Conservation (phyloP, 2,888 invertebrate species). For the Agonopterix arenella region DNA sequence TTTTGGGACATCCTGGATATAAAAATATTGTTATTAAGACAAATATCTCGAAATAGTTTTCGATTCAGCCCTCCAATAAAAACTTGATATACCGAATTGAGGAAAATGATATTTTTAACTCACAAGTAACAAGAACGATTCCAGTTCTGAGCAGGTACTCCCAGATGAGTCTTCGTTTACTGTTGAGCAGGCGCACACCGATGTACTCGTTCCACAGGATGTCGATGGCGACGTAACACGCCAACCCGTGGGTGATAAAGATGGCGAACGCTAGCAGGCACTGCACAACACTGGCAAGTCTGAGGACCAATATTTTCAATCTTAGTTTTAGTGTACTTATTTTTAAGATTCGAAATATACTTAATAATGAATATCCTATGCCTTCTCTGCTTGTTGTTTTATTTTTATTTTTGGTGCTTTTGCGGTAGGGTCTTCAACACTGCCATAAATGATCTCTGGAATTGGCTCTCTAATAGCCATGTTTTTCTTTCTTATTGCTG, state of each 20-base stretch:
- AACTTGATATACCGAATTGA: background rate
- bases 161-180: constrained; percentile 78
- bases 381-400: too few relatives aligned
- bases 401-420: too few relatives aligned
- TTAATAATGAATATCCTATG: too few relatives aligned
- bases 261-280: constrained; percentile 87
- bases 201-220: constrained; percentile 92
- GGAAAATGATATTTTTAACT: constrained; percentile 56
- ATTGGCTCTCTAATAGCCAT: too few relatives aligned
- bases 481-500: too few relatives aligned
- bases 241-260: constrained; percentile 93
- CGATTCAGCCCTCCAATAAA: background rate
- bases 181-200: constrained; percentile 75
- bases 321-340: too few relatives aligned
- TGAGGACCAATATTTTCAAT: constrained; percentile 27
- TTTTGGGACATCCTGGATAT: too few relatives aligned
- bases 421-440: too few relatives aligned
- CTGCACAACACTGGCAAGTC: constrained; percentile 84
- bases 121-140: constrained; percentile 90
- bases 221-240: constrained; percentile 96
- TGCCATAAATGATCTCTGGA: too few relatives aligned
- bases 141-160: constrained; percentile 87
- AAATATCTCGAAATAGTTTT: too few relatives aligned
- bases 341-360: too few relatives aligned
- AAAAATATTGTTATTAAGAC: background rate